These are phyloP conservation scores for Cistogaster globosa DNA, from an alignment of 2,888 invertebrate species.

Conservation along the genomic window DNA sequence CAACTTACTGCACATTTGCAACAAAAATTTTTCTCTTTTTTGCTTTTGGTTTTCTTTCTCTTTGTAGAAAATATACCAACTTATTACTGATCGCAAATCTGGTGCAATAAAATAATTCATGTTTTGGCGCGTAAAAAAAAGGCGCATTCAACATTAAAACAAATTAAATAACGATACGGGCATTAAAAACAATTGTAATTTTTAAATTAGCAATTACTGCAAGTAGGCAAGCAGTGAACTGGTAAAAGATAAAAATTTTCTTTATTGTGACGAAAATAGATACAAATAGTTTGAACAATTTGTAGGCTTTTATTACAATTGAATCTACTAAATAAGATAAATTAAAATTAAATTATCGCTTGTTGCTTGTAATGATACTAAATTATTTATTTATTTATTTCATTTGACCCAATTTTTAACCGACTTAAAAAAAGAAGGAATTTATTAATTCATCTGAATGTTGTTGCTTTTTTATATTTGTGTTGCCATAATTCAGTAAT, in stretches of 20 bases:
- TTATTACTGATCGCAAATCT: not conserved
- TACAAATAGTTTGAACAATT: slow-evolving; percentile 23
- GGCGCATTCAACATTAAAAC: slow-evolving; percentile 44
- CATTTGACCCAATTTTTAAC: slow-evolving; percentile 44
- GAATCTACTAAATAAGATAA: not conserved
- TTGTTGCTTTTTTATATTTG: too few relatives aligned
- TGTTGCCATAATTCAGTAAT: too few relatives aligned
- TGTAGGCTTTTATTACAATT: slow-evolving; percentile 7
- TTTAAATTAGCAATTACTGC: slow-evolving; percentile 41
- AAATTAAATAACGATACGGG: slow-evolving; percentile 23
- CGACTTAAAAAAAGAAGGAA: too few relatives aligned
- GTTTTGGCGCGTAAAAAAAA: slow-evolving; percentile 41
- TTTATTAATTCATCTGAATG: too few relatives aligned
- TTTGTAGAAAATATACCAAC: slow-evolving; percentile 16
- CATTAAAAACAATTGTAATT: slow-evolving; percentile 30
- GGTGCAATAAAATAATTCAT: slow-evolving; percentile 40
- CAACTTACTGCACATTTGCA: slow-evolving; percentile 41
- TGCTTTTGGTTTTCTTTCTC: slow-evolving; percentile 33
- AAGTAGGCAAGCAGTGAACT: slow-evolving; percentile 21
- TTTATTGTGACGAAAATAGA: slow-evolving; percentile 52
- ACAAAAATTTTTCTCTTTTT: not conserved
- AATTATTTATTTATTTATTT: slow-evolving; percentile 5
- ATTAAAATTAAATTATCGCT: not conserved
- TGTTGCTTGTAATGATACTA: slow-evolving; percentile 5
- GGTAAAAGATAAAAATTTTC: slow-evolving; percentile 32